Evolutionary conservation across 37 sponge, comb jelly and placozoan genomes (phyloP).

Genomic region (Cliona cf. orientalis): DNA sequence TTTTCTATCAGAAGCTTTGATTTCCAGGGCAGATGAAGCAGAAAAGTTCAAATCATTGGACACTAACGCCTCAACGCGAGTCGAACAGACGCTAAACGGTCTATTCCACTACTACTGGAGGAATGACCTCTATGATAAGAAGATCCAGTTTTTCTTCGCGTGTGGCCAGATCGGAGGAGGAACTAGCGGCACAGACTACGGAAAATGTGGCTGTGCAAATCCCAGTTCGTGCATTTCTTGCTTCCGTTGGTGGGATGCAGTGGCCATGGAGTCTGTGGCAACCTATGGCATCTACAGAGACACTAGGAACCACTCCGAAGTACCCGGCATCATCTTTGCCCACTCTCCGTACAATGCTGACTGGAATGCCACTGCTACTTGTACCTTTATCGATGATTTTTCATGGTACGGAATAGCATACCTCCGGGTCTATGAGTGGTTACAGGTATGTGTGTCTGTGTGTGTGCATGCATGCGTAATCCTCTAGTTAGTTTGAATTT

Average conservation of each 20-base stretch:
- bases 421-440: slow-evolving; percentile 49
- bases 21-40: too few species aligned
- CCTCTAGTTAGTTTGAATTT: too few species aligned
- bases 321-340: slow-evolving; percentile 12
- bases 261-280: slow-evolving; percentile 31
- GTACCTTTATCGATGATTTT: slow-evolving; percentile 47
- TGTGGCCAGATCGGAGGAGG: slow-evolving; percentile 48
- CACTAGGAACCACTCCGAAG: not conserved
- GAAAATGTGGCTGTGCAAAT: slow-evolving; percentile 16
- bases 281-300: slow-evolving; percentile 44
- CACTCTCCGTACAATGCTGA: slow-evolving; percentile 59
- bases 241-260: slow-evolving; percentile 56
- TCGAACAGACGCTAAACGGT: slow-evolving; percentile 33
- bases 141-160: slow-evolving; percentile 28
- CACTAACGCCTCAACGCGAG: slow-evolving; percentile 14
- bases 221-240: slow-evolving; percentile 20
- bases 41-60: too few species aligned
- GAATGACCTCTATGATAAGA: slow-evolving; percentile 10
- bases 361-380: slow-evolving; percentile 23
- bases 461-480: too few species aligned
- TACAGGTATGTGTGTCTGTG: too few species aligned
- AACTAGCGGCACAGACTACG: not conserved
- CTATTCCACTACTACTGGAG: slow-evolving; percentile 42
- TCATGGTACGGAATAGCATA: slow-evolving; percentile 59
- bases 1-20: too few species aligned